phyloP scores from a whole-genome alignment of 1,140 invertebrate species.

The Heliconius eleuchia region DNA sequence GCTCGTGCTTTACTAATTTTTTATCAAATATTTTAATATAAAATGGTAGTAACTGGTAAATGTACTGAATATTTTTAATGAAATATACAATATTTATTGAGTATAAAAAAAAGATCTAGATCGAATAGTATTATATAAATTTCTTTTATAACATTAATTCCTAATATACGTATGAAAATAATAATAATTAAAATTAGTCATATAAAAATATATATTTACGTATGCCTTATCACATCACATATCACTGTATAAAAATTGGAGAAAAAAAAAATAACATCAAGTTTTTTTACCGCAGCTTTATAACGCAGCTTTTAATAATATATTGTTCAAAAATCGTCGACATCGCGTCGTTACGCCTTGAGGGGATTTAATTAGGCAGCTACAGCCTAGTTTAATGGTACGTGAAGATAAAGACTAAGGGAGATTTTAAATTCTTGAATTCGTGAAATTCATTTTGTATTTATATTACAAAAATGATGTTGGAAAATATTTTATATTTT shows the following conservation, averaged over 20 bases:
- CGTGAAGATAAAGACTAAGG: slow-evolving; percentile 63
- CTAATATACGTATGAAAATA: too few species aligned
- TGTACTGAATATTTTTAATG: too few species aligned
- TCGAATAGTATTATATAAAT: too few species aligned
- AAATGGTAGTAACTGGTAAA: too few species aligned
- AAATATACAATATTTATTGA: too few species aligned
- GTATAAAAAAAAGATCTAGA: too few species aligned
- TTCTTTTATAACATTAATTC: too few species aligned
- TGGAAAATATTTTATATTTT: background rate
- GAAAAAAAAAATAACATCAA: background rate
- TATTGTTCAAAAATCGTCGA: slow-evolving; percentile 55
- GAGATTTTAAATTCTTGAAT: slow-evolving; percentile 53
- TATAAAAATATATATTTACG: background rate
- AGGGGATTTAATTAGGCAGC: slow-evolving; percentile 74
- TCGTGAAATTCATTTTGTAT: slow-evolving; percentile 41
- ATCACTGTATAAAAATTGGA: background rate
- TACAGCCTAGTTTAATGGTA: slow-evolving; percentile 66
- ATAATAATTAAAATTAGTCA: too few species aligned
- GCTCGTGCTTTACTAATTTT: background rate
- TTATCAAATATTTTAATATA: background rate
- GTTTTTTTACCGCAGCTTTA: background rate
- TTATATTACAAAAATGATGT: background rate
- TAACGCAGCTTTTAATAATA: slow-evolving; percentile 33
- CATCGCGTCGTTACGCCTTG: slow-evolving; percentile 51
- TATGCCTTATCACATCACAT: background rate